Evolutionary conservation across 2,888 invertebrate species (phyloP), one percentile per base, ranked within the genome.

Genomic region (Dinocampus coccinellae): DNA sequence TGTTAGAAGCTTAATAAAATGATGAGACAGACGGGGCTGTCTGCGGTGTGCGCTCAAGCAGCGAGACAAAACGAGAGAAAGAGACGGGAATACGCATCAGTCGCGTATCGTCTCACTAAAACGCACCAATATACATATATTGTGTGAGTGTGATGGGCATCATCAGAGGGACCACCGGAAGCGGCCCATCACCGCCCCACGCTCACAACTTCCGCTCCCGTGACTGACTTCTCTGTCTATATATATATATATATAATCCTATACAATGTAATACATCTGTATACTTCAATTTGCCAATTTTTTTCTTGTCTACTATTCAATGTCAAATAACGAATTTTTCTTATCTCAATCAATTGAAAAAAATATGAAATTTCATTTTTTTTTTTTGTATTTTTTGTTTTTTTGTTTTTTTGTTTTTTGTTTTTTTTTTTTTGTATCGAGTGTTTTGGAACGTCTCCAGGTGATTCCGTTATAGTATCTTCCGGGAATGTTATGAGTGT

Each of bases 101-200:
- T 24, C 57, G 29, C 13, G 29, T 57, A 57, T 26, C 29, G 24
- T 24, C 29, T 57, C 57, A 57, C 57, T 24, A 26, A 24, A 57
- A 57, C 16, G 7, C 16, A 47, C 16, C 16, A 20, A 62, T 24
- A 39, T 55, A 64, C 22, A 34, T 36, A 36, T 33, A 55, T 13
- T 42, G 39, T 58, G 55, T 42, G 47, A 63, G 39, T 42, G 47
- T 10, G 26, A 24, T 42, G 75, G 75, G 75, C 72, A 74, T 79
- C 73, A 73, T 78, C 78, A 75, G 75, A 77, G 83, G 81, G 81
- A 84, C 81, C 80, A 83, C 83, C 84, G 84, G 84, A 84, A 84
- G 82, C 77, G 81, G 81, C 84, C 83, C 84, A 84, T 84, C 84
- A 84, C 83, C 82, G 83, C 81, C 83, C 83, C 83, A 82, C 82